These are phyloP conservation scores for Leucopsar rothschildi DNA, from an alignment of 2,113 vertebrate species.

Conservation along the genomic window DNA sequence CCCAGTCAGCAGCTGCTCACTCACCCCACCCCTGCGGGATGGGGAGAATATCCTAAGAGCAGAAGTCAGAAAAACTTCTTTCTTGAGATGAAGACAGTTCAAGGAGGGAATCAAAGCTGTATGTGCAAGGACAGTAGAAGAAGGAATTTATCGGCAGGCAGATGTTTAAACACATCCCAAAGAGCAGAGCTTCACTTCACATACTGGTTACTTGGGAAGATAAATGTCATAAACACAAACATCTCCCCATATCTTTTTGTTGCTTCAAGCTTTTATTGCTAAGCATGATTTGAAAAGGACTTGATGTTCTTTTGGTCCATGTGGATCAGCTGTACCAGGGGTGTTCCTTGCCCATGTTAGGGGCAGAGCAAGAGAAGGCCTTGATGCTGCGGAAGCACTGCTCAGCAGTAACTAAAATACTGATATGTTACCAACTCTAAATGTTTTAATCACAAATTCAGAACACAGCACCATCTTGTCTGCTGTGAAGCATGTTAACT, in stretches of 20 bases:
- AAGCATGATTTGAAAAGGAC: neutral
- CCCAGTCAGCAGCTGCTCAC: neutral
- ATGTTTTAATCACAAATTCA: neutral
- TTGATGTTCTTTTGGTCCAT: neutral
- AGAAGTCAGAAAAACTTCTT: neutral
- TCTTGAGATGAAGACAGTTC: neutral
- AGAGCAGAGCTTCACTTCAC: neutral
- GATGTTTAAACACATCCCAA: neutral
- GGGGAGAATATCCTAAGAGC: neutral
- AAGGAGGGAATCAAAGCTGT: neutral
- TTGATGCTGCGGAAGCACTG: neutral
- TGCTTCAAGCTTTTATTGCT: neutral
- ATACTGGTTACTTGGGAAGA: neutral
- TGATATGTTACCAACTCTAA: neutral
- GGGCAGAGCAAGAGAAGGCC: neutral
- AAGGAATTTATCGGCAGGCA: accelerated
- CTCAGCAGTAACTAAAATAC: neutral
- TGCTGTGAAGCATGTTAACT: neutral
- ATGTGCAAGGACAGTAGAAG: neutral
- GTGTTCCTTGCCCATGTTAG: neutral
- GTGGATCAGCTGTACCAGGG: neutral
- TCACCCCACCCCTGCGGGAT: accelerated
- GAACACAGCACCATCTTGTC: neutral
- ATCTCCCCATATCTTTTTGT: neutral
- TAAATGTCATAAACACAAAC: neutral